A percentile compares a stretch with the other conserved stretches of the same genome.
These are phyloP conservation scores for Trichonephila inaurata DNA, from an alignment of 1,140 invertebrate genomes.

Conservation along the genomic window DNA sequence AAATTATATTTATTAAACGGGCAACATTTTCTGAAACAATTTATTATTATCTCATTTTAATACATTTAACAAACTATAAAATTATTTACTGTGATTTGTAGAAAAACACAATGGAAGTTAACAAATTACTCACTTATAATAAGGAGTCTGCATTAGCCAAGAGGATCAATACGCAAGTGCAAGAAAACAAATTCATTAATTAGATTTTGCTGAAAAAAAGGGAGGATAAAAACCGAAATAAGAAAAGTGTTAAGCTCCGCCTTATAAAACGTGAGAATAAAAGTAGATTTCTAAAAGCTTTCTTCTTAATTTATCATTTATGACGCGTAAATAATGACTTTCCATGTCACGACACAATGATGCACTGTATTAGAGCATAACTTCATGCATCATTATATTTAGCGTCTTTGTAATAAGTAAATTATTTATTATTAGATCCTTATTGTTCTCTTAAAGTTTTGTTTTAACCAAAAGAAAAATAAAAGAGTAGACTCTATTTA, in stretches of 20 bases:
- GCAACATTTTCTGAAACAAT: too few relatives aligned
- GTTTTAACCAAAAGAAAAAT: too few relatives aligned
- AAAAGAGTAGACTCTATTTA: too few relatives aligned
- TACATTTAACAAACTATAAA: too few relatives aligned
- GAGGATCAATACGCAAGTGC: not conserved
- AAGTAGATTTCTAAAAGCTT: not conserved
- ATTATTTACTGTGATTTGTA: not conserved
- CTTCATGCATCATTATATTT: not conserved
- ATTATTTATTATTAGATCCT: too few relatives aligned
- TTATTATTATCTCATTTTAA: too few relatives aligned
- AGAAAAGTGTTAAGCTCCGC: not conserved
- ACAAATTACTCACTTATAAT: not conserved
- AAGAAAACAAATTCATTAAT: not conserved
- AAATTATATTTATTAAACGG: too few relatives aligned
- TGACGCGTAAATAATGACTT: not conserved
- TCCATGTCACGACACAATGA: conserved; percentile 6
- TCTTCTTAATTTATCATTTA: not conserved
- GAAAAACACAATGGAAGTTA: not conserved
- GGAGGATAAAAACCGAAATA: not conserved
- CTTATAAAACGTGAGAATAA: not conserved
- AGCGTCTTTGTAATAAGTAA: not conserved
- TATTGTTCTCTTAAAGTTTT: too few relatives aligned
- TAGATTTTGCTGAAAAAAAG: not conserved
- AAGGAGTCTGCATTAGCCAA: not conserved
- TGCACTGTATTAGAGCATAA: not conserved